These are phyloP conservation scores for Sclerurus mexicanus DNA, from an alignment of 2,113 vertebrate genomes.

Conservation along the genomic window DNA sequence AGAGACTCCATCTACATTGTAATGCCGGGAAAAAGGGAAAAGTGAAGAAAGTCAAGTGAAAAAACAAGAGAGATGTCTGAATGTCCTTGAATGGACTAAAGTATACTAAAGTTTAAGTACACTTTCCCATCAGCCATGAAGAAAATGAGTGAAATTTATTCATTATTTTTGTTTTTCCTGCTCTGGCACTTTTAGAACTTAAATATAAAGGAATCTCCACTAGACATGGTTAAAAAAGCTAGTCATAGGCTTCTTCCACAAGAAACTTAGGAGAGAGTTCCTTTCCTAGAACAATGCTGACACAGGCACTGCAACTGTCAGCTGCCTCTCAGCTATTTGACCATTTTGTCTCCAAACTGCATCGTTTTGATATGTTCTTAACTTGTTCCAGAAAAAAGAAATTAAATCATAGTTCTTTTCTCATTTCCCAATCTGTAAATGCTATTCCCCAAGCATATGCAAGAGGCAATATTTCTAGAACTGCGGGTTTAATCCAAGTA, in stretches of 20 bases:
- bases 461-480: neutral
- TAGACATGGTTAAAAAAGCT: neutral
- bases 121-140: neutral
- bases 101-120: neutral
- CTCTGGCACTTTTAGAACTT: neutral
- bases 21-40: neutral
- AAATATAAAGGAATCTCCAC: neutral
- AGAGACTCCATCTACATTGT: neutral
- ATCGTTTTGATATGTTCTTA: neutral
- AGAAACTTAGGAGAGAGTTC: neutral
- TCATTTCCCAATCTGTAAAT: neutral
- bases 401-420: neutral
- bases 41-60: neutral
- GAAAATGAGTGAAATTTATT: neutral
- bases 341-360: neutral
- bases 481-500: neutral
- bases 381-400: neutral
- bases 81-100: neutral
- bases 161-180: neutral
- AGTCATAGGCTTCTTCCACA: neutral
- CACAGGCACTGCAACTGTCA: neutral
- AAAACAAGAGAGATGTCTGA: neutral
- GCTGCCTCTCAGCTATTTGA: neutral
- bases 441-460: neutral
- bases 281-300: neutral